Conservation (phyloP, 1,140 invertebrate species). For the Hesperophylax magnus region DNA sequence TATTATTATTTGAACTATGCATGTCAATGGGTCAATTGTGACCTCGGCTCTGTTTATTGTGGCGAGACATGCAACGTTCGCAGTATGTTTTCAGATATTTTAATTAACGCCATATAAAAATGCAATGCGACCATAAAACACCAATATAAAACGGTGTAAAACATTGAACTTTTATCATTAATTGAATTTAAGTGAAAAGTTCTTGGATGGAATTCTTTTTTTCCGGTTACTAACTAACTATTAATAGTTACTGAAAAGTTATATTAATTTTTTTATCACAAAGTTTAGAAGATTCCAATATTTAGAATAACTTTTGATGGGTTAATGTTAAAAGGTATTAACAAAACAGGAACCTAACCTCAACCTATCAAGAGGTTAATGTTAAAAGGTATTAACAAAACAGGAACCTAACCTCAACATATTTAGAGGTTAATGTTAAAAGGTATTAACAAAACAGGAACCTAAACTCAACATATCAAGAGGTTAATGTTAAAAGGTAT, state of each 20-base stretch:
- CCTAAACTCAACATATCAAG: no score
- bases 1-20: slow-evolving; percentile 10
- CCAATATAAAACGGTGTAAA: background rate
- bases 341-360: no score
- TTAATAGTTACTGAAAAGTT: background rate
- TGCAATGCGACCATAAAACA: background rate
- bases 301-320: no score
- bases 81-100: background rate
- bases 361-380: no score
- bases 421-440: no score
- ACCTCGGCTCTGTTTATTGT: background rate
- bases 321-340: no score
- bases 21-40: slow-evolving; percentile 13
- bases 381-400: no score
- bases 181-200: background rate
- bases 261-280: no score
- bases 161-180: background rate
- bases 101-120: slow-evolving; percentile 21
- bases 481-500: no score
- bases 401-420: no score
- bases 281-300: no score
- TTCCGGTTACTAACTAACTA: background rate
- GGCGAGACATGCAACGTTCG: slow-evolving; percentile 8
- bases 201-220: background rate
- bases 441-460: no score